These are phyloP conservation scores for Leiothrix lutea DNA, from an alignment of 2,113 vertebrate genomes.

Conservation along the genomic window DNA sequence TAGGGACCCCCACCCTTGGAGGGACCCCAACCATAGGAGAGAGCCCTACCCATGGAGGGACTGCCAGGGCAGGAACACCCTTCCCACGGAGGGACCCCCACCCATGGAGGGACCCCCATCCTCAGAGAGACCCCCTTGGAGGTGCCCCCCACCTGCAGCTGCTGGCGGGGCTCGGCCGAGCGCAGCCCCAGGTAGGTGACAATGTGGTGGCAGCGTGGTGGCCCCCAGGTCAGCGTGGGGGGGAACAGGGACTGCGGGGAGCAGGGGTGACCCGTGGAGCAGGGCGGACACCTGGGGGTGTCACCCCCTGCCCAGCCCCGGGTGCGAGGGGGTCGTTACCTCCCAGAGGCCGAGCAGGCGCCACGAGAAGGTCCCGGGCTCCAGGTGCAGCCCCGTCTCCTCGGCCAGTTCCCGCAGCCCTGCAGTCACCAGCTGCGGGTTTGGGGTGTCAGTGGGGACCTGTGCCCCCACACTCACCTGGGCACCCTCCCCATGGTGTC, in stretches of 20 bases:
- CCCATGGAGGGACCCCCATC: not conserved
- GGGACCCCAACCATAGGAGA: not conserved
- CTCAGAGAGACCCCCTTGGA: not conserved
- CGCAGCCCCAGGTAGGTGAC: not conserved
- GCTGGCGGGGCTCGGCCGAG: not conserved
- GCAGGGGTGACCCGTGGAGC: not conserved
- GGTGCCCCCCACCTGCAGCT: not conserved
- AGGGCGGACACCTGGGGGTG: not conserved
- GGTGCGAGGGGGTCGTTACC: not conserved
- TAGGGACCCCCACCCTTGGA: not conserved
- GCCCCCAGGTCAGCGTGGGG: not conserved
- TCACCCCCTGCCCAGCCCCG: not conserved
- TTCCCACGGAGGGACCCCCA: too few species aligned
- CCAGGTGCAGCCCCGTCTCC: not conserved
- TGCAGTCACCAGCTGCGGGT: not conserved
- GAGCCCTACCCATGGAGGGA: too few species aligned
- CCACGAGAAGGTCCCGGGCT: not conserved
- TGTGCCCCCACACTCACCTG: not conserved
- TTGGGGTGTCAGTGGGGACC: not conserved
- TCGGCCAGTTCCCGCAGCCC: not conserved
- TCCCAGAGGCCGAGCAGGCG: not conserved
- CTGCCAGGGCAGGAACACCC: not conserved
- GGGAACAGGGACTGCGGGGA: not conserved
- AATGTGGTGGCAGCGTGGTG: not conserved
- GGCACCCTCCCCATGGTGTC: too few species aligned